Base-by-base conservation (phyloP, 1,140 invertebrate species). In the Centruroides vittatus region DNA sequence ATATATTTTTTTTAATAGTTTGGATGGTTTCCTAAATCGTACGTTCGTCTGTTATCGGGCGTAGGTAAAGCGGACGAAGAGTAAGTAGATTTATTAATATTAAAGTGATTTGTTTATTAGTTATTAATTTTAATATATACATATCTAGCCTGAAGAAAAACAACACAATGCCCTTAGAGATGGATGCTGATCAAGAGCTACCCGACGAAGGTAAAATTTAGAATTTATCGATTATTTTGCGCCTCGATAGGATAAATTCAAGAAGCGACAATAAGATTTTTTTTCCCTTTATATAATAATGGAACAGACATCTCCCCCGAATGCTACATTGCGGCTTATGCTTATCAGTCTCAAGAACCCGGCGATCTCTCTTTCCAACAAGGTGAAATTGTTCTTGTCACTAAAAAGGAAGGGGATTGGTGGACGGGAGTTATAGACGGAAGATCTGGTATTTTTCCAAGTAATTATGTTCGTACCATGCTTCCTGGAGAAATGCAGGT, bases 331-430 rank as follows among this genome's bases (percentile, higher is more conserved):
- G 83, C 89, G 49, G 71, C 79, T 61, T 82, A 78, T 68, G 68
- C 70, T 41, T 82, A 81, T 63, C 70, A 85, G 51, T 97, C 94
- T 0, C 75, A 80, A 10, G 95, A 98, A 74, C 76, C 84, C 0
- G 93, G 91, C 8, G 96, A 99, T 78, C 77, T 99, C 47, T 85
- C 78, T 54, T 97, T 99, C 72, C 84, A 88, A 67, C 86, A 86
- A 59, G 93, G 93, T 2, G 94, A 98, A 73, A 79, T 88, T 60
- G 87, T 99, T 58, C 77, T 84, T 62, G 91, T 96, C 1, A 81
- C 82, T 5, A 85, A 93, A 66, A 85, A 88, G 65, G 91, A 96
- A 65, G 93, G 92, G 6, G 93, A 98, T 71, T 98, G 95, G 95
- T 98, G 95, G 95, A 96, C 93, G 9, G 96, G 96, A 48, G 82